Base-by-base conservation (phyloP, 2,797 vertebrate species). In the Labeo calbasu region DNA sequence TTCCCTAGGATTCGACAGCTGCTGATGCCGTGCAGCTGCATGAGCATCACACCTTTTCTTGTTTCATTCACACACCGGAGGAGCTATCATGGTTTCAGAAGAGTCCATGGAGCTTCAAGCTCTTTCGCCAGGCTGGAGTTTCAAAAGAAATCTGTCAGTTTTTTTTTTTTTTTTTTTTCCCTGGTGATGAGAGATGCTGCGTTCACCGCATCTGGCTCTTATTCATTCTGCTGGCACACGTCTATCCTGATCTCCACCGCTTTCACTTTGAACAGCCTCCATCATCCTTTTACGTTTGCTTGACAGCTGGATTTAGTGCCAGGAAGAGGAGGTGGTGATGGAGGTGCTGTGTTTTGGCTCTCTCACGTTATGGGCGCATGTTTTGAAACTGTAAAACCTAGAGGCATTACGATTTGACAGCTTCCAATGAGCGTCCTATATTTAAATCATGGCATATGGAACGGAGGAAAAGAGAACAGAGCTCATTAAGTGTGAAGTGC, bases 171-270 rank as follows among this genome's bases (percentile, higher is more conserved):
- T 51, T n/a, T 21, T 23, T 4, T n/a, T 5, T 8, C 36, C 9
- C 9, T 0, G 0, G 66, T 71, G 72, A 71, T 28, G 25, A 81
- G 48, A 59, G 75, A 48, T 79, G 17, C 21, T 2, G 63, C 48
- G 55, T 84, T 32, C 57, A 28, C 11, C 28, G 21, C 36, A 68
- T 72, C 79, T 82, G 63, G 70, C 76, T 68, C 72, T 72, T 79
- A 83, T 83, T 83, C 68, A 79, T 87, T 85, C 69, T 82, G 79
- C 79, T 76, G 76, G 86, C 61, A 61, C 66, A 84, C 21, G 19
- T 36, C 80, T 84, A 76, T 75, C 59, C 75, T 69, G 69, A 66
- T 84, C 81, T 78, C 53, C 65, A 53, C 71, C 15, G 78, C 63
- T 85, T 84, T 71, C 46, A 5, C 81, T 81, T 77, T 70, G 43